phyloP scores from a whole-genome alignment of 2,888 invertebrate species.

The Eupithecia pulchellata region DNA sequence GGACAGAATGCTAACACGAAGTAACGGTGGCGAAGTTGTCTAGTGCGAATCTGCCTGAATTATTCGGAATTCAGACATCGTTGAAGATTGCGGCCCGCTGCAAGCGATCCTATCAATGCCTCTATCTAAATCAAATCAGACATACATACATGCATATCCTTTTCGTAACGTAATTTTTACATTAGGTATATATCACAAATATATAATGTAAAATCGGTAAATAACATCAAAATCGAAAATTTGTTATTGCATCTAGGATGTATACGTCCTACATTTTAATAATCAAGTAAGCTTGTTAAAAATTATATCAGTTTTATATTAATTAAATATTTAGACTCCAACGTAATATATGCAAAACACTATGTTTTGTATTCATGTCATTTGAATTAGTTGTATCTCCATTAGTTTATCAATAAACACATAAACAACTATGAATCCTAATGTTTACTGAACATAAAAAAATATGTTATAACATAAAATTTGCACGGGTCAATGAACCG shows the following conservation, averaged over 20 bases:
- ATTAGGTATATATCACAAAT: not conserved
- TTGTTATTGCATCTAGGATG: too few relatives aligned
- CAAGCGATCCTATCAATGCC: conserved; percentile 50
- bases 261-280: not conserved
- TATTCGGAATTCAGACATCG: conserved; percentile 73
- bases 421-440: conserved; percentile 29
- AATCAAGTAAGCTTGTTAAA: not conserved
- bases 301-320: not conserved
- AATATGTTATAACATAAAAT: conserved; percentile 56
- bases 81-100: conserved; percentile 63
- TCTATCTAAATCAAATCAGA: conserved; percentile 46
- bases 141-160: conserved; percentile 11
- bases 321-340: not conserved
- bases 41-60: conserved; percentile 78
- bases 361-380: conserved; percentile 28
- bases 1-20: conserved; percentile 70
- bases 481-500: conserved; percentile 78
- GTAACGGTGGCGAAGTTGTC: conserved; percentile 75
- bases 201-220: not conserved
- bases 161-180: not conserved
- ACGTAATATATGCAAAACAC: conserved; percentile 22
- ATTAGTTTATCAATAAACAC: conserved; percentile 19
- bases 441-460: conserved; percentile 2
- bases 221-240: not conserved
- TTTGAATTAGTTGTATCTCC: conserved; percentile 23